Base-by-base conservation (phyloP, 37 sponge, comb jelly and placozoan species). In the Spongia lamella region DNA sequence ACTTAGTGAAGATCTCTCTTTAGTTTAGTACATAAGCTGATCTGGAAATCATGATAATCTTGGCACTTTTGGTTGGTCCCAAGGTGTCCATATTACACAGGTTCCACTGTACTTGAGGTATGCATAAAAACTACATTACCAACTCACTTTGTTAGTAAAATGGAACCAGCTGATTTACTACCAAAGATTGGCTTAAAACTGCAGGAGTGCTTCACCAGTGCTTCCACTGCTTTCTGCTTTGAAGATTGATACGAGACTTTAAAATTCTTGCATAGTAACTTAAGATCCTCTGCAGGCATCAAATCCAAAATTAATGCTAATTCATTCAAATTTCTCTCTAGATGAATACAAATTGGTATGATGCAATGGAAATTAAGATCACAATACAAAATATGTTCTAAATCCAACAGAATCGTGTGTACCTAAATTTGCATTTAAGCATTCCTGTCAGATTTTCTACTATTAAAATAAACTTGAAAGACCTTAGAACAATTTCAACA, bases 171-270 rank as follows among this genome's bases (percentile, higher is more conserved):
- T 11, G 77, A 34, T 24, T 56, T 56, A 16, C 78, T 65, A 7
- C 67, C 67, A 83, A 86, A 86, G 7, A 91, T 70, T 9, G 87
- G 87, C 24, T 66, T 80, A 56, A 86, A 79, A 50, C 78, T 59
- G 7, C 57, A 59, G 59, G 61, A 57, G 27, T 83, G 88, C 17
- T 54, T 58, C 59, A 90, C 43, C 14, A 90, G 13, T 26, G 66
- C 22, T 16, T 65, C 52, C 6, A 81, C 49, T 64, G 75, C 0
- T 78, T 84, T 84, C 39, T 40, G 76, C 9, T 33, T 33, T 24
- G 54, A 47, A 22, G 16, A 52, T 0, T 61, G 17, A 15, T 80
- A 36, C 3, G 82, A 56, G 53, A 84, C 47, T 32, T 84, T 78
- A 30, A 90, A 52, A 0, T 76, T 63, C 56, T 84, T 80, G 27